Conservation (phyloP, 2,797 vertebrate genomes). For the Apogon hyalosoma region DNA sequence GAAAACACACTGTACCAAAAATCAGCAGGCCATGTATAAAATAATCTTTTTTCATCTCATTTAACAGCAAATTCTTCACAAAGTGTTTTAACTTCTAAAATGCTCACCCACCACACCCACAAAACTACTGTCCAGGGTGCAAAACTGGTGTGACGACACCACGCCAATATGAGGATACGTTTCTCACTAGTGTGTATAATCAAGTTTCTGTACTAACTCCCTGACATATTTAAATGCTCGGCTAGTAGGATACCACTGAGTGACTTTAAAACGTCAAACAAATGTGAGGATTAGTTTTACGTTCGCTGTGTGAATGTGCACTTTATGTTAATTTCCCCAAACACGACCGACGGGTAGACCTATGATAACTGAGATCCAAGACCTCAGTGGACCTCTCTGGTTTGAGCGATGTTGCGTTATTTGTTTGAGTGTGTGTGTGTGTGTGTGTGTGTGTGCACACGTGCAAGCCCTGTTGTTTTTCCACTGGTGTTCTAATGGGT, state of each 20-base stretch:
- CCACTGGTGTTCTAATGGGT: constrained; percentile 71
- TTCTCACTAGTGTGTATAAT: constrained; percentile 90
- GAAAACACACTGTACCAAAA: constrained; percentile 99
- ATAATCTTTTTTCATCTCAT: constrained; percentile 92
- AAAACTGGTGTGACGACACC: constrained; percentile 92
- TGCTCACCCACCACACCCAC: constrained; percentile 92
- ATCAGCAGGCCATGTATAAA: constrained; percentile 99
- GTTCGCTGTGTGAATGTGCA: constrained; percentile 67
- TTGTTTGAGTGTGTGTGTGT: constrained; percentile 11
- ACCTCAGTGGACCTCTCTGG: too few relatives aligned
- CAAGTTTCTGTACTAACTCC: constrained; percentile 92
- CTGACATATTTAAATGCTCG: constrained; percentile 90
- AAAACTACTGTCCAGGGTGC: constrained; percentile 87
- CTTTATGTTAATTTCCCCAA: constrained; percentile 57
- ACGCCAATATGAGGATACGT: constrained; percentile 86
- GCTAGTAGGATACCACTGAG: constrained; percentile 84
- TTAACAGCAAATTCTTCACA: constrained; percentile 99
- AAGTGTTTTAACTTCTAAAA: constrained; percentile 96
- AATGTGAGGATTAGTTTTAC: constrained; percentile 66
- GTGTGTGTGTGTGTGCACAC: constrained; percentile 34
- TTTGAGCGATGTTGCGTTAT: background rate
- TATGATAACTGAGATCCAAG: too few relatives aligned
- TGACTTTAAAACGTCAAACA: constrained; percentile 72
- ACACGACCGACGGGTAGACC: constrained; percentile 1
- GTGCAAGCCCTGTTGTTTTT: constrained; percentile 62